Base-by-base conservation (phyloP, 2,888 invertebrate genomes). In the Scaptomyza caliginosa region DNA sequence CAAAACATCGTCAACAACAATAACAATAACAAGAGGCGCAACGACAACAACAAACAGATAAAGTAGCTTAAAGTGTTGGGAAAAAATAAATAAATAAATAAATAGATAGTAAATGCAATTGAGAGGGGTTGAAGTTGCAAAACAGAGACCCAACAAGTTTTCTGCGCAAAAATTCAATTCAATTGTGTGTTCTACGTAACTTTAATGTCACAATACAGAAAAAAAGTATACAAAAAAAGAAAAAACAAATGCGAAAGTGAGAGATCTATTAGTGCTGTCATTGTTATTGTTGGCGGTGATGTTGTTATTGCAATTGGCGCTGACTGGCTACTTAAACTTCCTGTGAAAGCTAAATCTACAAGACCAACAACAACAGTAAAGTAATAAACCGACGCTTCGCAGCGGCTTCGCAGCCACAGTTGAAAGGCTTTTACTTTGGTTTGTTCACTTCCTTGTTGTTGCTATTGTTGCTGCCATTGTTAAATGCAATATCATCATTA, bases 401-500 rank as follows among this genome's bases (percentile, higher is more conserved):
- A 54, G 58, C 48, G 59, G 54, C 62, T 49, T 51, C 63, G 74
- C 59, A 55, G 58, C 36, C 59, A 51, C 48, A 60, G 56, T 36
- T 65, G 72, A 75, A 76, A 79, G 79, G 62, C 66, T 74, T 77
- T 80, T 78, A 66, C 76, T 57, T 63, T 59, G 45, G 58, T 48
- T 38, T 59, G 46, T 13, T 28, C 51, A 57, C 28, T 42, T 58
- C 42, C 57, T 36, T 40, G 54, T n/a, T 63, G 62, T 56, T 54
- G 52, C 49, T 62, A 34, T 57, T 77, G 70, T 58, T 70, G 60
- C 46, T 72, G 74, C 63, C 70, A 54, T 77, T 84, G 81, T 80
- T 80, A 76, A 80, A 84, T 78, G 82, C 85, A 82, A 82, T 85
- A 82, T 82, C 81, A 82, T 82, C 82, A 85, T 82, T 82, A 85